A percentile compares a stretch with the other conserved stretches of the same genome.
phyloP scores from a whole-genome alignment of 1,140 invertebrate genomes.

The Philopotamus ludificatus region DNA sequence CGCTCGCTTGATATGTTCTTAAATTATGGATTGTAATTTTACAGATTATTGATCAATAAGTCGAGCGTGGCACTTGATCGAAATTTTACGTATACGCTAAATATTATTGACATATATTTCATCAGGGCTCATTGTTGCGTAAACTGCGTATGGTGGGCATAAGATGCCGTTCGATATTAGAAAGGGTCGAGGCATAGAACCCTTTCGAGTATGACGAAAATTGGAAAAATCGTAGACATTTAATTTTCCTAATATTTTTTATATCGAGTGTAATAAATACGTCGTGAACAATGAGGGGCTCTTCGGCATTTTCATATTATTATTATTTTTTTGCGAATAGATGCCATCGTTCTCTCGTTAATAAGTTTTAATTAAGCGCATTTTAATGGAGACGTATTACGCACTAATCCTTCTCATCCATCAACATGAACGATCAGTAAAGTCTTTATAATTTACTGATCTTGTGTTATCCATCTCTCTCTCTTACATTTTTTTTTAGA shows the following conservation, averaged over 20 bases:
- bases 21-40: too few relatives aligned
- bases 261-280: background rate
- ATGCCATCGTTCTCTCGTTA: background rate
- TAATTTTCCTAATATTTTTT: background rate
- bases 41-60: too few relatives aligned
- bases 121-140: background rate
- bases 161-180: background rate
- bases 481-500: too few relatives aligned
- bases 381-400: too few relatives aligned
- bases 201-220: background rate
- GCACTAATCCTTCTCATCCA: too few relatives aligned
- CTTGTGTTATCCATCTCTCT: too few relatives aligned
- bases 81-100: too few relatives aligned
- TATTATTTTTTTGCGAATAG: background rate
- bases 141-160: background rate
- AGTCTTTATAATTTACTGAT: too few relatives aligned
- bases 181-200: background rate
- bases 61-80: too few relatives aligned
- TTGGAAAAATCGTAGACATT: background rate
- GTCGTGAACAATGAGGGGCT: background rate
- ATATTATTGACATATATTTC: background rate
- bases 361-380: too few relatives aligned
- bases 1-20: too few relatives aligned
- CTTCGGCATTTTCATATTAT: background rate
- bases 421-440: too few relatives aligned